Evolutionary conservation across 2,888 invertebrate genomes (phyloP).

Genomic region (Lithophane semibrunnea): DNA sequence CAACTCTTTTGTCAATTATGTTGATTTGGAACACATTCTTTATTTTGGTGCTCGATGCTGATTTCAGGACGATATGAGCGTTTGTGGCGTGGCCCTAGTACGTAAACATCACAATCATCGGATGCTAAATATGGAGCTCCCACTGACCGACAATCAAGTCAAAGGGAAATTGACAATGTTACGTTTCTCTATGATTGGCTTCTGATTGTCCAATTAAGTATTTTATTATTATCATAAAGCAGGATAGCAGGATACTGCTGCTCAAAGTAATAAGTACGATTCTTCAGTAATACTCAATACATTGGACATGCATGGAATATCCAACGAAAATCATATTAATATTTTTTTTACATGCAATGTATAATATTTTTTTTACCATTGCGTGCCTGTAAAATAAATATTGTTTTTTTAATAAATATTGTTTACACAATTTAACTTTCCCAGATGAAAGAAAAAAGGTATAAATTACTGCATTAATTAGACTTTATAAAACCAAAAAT

Average conservation of each 20-base stretch:
- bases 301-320: not conserved
- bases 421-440: not conserved
- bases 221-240: not conserved
- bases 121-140: constrained; percentile 3
- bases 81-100: not conserved
- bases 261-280: not conserved
- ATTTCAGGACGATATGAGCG: not conserved
- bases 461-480: not conserved
- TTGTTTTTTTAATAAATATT: too few species aligned
- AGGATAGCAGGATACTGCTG: not conserved
- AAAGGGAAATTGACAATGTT: not conserved
- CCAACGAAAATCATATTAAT: not conserved
- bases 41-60: too few species aligned
- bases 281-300: not conserved
- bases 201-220: not conserved
- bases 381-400: too few species aligned
- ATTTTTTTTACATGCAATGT: not conserved
- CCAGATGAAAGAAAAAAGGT: not conserved
- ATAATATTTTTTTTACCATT: too few species aligned
- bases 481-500: not conserved
- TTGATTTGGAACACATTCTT: too few species aligned
- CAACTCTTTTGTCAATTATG: not conserved
- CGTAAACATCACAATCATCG: not conserved
- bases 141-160: not conserved
- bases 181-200: not conserved